phyloP scores from a whole-genome alignment of 2,888 invertebrate genomes.

The Drosophila subsilvestris region DNA sequence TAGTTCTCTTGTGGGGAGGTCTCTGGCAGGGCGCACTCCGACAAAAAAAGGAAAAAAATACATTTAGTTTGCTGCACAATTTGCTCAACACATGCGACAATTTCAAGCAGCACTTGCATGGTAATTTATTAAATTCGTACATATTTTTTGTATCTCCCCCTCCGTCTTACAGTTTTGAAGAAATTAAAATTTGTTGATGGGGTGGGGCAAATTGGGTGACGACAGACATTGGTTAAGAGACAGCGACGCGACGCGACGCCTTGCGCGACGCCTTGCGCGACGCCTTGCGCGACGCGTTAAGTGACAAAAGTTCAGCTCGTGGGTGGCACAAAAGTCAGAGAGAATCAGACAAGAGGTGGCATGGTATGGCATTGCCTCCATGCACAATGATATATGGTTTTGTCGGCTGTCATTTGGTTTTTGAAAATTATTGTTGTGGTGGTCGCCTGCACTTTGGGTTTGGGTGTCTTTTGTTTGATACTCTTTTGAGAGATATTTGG shows the following conservation, averaged over 20 bases:
- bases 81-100: constrained; percentile 77
- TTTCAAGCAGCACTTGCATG: constrained; percentile 70
- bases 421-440: constrained; percentile 73
- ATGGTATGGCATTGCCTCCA: constrained; percentile 37
- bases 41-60: constrained; percentile 21
- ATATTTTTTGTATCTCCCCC: constrained; percentile 34
- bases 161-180: constrained; percentile 29
- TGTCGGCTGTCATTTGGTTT: constrained; percentile 82
- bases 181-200: constrained; percentile 66
- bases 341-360: constrained; percentile 63
- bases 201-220: constrained; percentile 25
- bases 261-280: constrained; percentile 52
- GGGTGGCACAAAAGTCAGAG: constrained; percentile 62
- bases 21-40: constrained; percentile 27
- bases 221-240: constrained; percentile 67
- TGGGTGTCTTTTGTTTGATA: constrained; percentile 41
- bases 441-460: constrained; percentile 44
- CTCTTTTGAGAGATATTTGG: constrained; percentile 3
- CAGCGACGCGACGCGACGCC: constrained; percentile 71
- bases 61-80: constrained; percentile 70
- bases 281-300: constrained; percentile 40
- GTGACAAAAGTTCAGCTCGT: constrained; percentile 80
- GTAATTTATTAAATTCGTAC: constrained; percentile 70
- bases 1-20: constrained; percentile 57
- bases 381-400: constrained; percentile 80